Conservation (phyloP, 2,888 invertebrate species). For the Xiphydria camelus region DNA sequence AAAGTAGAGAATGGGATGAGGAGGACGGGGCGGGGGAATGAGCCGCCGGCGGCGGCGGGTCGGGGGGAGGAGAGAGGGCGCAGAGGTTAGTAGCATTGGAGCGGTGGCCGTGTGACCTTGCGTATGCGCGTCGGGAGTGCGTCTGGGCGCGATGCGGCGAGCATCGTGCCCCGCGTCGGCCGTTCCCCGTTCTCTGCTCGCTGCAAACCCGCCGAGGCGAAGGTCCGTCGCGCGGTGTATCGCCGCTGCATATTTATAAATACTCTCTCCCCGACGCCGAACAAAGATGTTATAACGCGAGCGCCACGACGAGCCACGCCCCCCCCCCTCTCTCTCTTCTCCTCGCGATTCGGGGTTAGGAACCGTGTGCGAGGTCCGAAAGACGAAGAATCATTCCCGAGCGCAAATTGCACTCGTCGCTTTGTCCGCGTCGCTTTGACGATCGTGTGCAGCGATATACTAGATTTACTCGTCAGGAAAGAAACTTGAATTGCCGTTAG, state of each 20-base stretch:
- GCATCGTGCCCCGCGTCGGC: constrained; percentile 25
- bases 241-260: constrained; percentile 51
- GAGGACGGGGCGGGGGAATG: constrained; percentile 14
- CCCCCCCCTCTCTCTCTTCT: neutral
- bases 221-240: constrained; percentile 37
- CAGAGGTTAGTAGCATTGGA: constrained; percentile 49
- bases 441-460: too few relatives aligned
- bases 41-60: too few relatives aligned
- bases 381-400: too few relatives aligned
- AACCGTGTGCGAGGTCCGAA: constrained; percentile 1
- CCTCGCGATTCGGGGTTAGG: neutral
- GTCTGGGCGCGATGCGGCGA: constrained; percentile 39
- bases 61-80: constrained; percentile 12
- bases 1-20: constrained; percentile 11
- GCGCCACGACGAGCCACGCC: constrained; percentile 2
- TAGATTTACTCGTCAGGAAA: too few relatives aligned
- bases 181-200: constrained; percentile 29
- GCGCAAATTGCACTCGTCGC: too few relatives aligned
- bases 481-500: too few relatives aligned
- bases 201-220: constrained; percentile 34
- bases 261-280: constrained; percentile 29
- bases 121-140: constrained; percentile 39
- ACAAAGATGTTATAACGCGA: constrained; percentile 4
- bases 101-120: constrained; percentile 56
- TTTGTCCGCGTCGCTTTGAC: too few relatives aligned